A percentile compares a stretch with the other conserved stretches of the same genome.
Evolutionary conservation across 2,888 invertebrate species (phyloP).

Genomic region (Punctoribates punctum): DNA sequence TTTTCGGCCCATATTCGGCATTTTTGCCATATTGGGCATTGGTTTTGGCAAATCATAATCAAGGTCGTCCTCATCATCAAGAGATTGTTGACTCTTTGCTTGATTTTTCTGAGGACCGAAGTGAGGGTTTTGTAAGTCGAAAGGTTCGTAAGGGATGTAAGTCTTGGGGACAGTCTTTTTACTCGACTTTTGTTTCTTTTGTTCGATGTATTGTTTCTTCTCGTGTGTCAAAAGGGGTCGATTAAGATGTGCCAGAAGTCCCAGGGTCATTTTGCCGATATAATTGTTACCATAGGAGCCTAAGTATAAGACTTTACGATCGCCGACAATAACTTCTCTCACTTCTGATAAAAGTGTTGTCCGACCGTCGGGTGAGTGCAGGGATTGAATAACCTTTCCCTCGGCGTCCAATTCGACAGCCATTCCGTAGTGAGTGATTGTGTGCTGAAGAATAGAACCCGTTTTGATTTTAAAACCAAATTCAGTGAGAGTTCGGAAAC

Average conservation of each 20-base stretch:
- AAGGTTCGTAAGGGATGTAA: neutral
- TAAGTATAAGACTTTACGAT: slow-evolving; percentile 36
- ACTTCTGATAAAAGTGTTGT: slow-evolving; percentile 52
- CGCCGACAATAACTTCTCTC: slow-evolving; percentile 43
- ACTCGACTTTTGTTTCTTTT: neutral
- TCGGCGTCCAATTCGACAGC: slow-evolving; percentile 52
- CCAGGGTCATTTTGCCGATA: slow-evolving; percentile 33
- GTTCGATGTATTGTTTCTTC: slow-evolving; percentile 30
- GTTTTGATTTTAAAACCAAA: slow-evolving; percentile 30
- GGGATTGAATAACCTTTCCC: slow-evolving; percentile 47
- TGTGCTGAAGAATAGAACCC: slow-evolving; percentile 9
- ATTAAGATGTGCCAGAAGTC: neutral
- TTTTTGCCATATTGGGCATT: no score
- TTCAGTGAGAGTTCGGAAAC: neutral
- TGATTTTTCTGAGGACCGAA: neutral
- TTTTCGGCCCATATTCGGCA: no score
- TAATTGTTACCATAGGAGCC: slow-evolving; percentile 42
- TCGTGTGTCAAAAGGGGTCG: slow-evolving; percentile 17
- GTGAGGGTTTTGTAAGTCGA: slow-evolving; percentile 14
- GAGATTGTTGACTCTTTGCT: neutral
- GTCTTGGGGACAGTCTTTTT: neutral
- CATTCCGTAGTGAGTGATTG: slow-evolving; percentile 50
- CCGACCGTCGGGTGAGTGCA: slow-evolving; percentile 48
- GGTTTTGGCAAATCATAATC: no score
- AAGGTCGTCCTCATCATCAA: no score